A percentile compares a stretch with the other conserved stretches of the same genome.
phyloP scores from a whole-genome alignment of 2,888 invertebrate genomes.

The Serrognathus titanus region DNA sequence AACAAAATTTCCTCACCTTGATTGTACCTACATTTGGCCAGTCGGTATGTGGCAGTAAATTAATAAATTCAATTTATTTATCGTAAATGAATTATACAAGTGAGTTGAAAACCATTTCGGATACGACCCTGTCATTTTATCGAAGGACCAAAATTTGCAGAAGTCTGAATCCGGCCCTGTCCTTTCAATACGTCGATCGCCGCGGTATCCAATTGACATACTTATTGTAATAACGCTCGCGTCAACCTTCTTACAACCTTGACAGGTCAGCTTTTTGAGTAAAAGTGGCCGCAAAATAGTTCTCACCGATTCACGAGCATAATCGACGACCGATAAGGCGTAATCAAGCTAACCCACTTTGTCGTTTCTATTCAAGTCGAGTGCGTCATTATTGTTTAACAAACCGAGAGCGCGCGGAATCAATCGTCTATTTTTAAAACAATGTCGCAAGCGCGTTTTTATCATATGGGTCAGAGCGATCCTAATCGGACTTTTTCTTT shows the following conservation, averaged over 20 bases:
- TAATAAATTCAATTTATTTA: too few species aligned
- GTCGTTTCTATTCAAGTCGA: slow-evolving; percentile 1
- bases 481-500: not conserved
- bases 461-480: slow-evolving; percentile 8
- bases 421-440: not conserved
- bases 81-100: too few species aligned
- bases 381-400: slow-evolving; percentile 11
- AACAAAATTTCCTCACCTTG: too few species aligned
- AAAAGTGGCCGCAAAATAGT: slow-evolving; percentile 35
- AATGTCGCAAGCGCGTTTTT: slow-evolving; percentile 4
- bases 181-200: slow-evolving; percentile 19
- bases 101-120: too few species aligned
- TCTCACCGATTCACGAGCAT: slow-evolving; percentile 3
- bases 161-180: too few species aligned
- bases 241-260: slow-evolving; percentile 37
- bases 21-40: too few species aligned
- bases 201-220: slow-evolving; percentile 40
- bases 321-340: not conserved
- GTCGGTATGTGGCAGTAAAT: too few species aligned
- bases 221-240: slow-evolving; percentile 25
- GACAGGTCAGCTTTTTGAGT: slow-evolving; percentile 40
- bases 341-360: slow-evolving; percentile 26
- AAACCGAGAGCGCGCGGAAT: slow-evolving; percentile 7
- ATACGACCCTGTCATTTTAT: too few species aligned
- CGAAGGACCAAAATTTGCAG: too few species aligned